Conservation (phyloP, 2,797 vertebrate species). For the Sebastes umbrosus region DNA sequence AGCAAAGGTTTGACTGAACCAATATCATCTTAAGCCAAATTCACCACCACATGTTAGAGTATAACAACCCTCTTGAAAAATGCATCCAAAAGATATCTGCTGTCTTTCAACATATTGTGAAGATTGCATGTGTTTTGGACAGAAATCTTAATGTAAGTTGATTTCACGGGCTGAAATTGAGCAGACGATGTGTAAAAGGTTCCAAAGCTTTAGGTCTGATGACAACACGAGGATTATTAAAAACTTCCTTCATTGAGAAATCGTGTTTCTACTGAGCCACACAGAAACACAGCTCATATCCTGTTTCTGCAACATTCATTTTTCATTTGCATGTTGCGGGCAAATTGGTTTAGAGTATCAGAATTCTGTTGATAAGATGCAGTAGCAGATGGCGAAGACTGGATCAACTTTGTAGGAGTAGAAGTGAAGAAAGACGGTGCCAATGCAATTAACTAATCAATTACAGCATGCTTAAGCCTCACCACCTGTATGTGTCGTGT, state of each 20-base stretch:
- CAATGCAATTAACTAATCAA: slow-evolving; percentile 15
- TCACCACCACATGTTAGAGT: background rate
- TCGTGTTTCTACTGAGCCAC: background rate
- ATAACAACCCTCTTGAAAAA: background rate
- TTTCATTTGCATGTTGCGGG: background rate
- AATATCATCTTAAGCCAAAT: background rate
- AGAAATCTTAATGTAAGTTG: background rate
- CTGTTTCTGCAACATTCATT: slow-evolving; percentile 19
- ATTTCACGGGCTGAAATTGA: background rate
- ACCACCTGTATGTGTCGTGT: background rate
- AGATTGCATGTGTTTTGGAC: background rate
- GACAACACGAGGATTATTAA: background rate
- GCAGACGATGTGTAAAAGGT: background rate
- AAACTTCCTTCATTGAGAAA: background rate
- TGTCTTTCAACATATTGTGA: background rate
- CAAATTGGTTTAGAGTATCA: background rate
- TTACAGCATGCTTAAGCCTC: slow-evolving; percentile 11
- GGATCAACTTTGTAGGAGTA: background rate
- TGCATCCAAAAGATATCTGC: background rate
- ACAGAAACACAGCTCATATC: slow-evolving; percentile 17
- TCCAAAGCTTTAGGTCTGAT: background rate
- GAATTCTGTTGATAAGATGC: background rate
- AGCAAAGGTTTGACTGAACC: background rate
- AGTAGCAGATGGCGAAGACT: background rate
- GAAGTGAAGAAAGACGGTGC: slow-evolving; percentile 4